Evolutionary conservation across 2,797 vertebrate genomes (phyloP).

Genomic region (Caiman crocodilus): DNA sequence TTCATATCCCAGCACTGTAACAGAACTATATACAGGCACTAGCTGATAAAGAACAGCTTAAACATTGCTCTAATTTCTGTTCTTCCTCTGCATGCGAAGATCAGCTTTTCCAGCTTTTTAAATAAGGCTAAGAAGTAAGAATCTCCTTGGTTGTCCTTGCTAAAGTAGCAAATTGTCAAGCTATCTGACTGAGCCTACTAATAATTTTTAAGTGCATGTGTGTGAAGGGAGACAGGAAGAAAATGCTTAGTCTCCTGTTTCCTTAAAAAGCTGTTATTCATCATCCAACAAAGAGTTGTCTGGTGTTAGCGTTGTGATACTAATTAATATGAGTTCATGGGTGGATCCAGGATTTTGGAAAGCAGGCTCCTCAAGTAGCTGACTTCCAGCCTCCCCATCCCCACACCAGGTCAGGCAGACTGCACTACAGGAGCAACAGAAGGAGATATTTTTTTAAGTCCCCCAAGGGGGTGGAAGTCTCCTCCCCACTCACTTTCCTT

Average conservation of each 20-base stretch:
- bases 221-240: neutral
- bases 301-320: constrained; percentile 2
- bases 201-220: neutral
- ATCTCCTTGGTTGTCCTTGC: constrained; percentile 30
- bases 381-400: too few species aligned
- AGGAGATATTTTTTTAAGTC: too few species aligned
- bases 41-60: constrained; percentile 10
- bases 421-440: too few species aligned
- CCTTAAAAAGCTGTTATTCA: constrained; percentile 45
- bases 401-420: too few species aligned
- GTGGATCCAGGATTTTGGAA: constrained; percentile 6
- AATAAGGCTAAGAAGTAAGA: neutral
- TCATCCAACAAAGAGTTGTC: neutral
- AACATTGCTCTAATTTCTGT: neutral
- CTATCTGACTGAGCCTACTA: constrained; percentile 37
- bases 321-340: neutral
- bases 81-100: neutral
- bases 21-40: neutral
- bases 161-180: constrained; percentile 38
- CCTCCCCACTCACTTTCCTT: too few species aligned
- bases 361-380: neutral
- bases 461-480: too few species aligned
- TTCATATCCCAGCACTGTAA: neutral
- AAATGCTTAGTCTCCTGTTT: constrained; percentile 23
- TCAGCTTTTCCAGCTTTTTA: neutral